These are phyloP conservation scores for Embidobia sp. DNA, from an alignment of 2,888 invertebrate genomes.

Conservation along the genomic window DNA sequence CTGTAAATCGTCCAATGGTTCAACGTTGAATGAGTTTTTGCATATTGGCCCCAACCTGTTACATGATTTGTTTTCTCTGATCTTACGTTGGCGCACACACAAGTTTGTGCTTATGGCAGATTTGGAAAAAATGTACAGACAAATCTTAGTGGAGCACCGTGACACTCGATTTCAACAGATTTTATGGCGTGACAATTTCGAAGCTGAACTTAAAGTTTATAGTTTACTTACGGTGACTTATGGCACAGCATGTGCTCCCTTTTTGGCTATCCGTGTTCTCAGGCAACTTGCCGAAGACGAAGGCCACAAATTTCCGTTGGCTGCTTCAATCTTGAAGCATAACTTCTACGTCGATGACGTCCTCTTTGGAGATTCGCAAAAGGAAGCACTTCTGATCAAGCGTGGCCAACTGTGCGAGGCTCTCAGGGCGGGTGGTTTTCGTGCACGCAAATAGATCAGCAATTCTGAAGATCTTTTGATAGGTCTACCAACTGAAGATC, in stretches of 20 bases:
- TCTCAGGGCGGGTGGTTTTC: not conserved
- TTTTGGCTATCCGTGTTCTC: constrained; percentile 6
- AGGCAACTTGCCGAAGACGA: not conserved
- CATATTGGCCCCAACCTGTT: constrained; percentile 38
- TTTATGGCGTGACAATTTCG: constrained; percentile 33
- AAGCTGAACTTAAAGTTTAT: constrained; percentile 19
- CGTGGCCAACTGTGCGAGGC: not conserved
- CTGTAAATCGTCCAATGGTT: constrained; percentile 28
- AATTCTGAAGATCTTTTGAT: not conserved
- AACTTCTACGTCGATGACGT: not conserved
- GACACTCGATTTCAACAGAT: constrained; percentile 58
- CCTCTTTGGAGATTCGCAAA: not conserved
- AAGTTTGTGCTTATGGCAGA: constrained; percentile 52
- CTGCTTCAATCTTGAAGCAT: not conserved
- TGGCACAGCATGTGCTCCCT: constrained; percentile 59
- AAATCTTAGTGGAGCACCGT: constrained; percentile 43
- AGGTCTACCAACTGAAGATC: not conserved
- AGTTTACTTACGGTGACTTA: constrained; percentile 52
- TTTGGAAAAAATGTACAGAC: constrained; percentile 57
- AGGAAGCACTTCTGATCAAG: not conserved
- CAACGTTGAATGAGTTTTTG: constrained; percentile 38
- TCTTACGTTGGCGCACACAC: constrained; percentile 43
- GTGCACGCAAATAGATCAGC: not conserved
- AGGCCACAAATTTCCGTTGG: not conserved
- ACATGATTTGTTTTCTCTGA: constrained; percentile 6